Conservation (phyloP, 2,113 vertebrate species). For the Rutilus rutilus region DNA sequence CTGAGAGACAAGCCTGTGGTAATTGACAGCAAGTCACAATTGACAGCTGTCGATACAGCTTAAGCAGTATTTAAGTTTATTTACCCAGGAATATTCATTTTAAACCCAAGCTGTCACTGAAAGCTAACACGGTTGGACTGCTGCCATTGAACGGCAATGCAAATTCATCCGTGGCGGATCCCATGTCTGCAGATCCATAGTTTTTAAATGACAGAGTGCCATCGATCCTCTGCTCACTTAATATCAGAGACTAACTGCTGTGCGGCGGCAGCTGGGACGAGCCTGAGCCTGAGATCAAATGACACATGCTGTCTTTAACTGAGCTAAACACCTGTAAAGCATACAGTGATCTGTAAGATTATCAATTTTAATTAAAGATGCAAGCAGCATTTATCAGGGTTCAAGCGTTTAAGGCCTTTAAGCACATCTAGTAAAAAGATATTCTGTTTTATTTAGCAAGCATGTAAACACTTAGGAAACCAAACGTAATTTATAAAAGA, state of each 20-base stretch:
- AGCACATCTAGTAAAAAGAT: too few relatives aligned
- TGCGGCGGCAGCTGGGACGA: background rate
- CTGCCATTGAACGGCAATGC: background rate
- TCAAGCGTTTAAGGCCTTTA: too few relatives aligned
- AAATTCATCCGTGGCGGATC: background rate
- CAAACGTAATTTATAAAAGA: too few relatives aligned
- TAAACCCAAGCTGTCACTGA: constrained; percentile 33
- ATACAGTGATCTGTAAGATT: constrained; percentile 2
- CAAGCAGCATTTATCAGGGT: too few relatives aligned
- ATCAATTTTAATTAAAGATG: background rate
- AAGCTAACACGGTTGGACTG: constrained; percentile 23
- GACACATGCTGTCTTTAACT: background rate
- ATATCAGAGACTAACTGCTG: constrained; percentile 35
- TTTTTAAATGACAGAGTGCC: constrained; percentile 32
- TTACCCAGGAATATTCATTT: background rate
- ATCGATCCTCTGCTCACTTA: background rate
- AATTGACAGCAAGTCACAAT: background rate
- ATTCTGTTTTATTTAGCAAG: too few relatives aligned
- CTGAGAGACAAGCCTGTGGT: background rate
- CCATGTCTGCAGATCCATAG: constrained; percentile 35
- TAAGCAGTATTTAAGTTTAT: background rate
- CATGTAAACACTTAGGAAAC: too few relatives aligned
- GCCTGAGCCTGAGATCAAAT: constrained; percentile 9
- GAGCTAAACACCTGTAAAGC: background rate
- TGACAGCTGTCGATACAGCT: constrained; percentile 25